phyloP scores from a whole-genome alignment of 2,113 vertebrate genomes.

The Mesoclemmys tuberculata region DNA sequence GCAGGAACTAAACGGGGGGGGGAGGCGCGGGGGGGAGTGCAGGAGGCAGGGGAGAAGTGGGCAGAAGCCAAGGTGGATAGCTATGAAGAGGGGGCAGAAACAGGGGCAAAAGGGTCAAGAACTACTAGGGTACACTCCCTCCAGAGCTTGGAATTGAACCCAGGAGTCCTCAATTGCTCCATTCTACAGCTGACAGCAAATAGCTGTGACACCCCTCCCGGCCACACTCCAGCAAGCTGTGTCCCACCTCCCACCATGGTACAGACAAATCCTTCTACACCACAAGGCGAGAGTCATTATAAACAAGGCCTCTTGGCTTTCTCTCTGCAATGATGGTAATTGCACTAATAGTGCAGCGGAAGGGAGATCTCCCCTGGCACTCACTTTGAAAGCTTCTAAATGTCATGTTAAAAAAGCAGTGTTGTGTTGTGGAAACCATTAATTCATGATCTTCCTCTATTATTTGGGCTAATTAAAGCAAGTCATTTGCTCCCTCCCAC shows the following conservation, averaged over 20 bases:
- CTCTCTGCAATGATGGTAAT: background rate
- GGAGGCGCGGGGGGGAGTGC: too few species aligned
- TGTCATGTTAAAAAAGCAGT: background rate
- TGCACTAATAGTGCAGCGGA: background rate
- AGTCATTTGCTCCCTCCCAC: background rate
- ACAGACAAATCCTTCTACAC: background rate
- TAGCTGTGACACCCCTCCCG: background rate
- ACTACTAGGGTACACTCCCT: too few species aligned
- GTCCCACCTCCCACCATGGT: background rate
- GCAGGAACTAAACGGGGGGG: too few species aligned
- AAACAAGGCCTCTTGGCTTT: background rate
- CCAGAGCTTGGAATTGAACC: background rate
- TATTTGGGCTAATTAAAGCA: conserved; percentile 3
- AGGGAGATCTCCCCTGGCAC: background rate
- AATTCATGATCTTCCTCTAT: background rate
- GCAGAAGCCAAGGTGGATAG: too few species aligned
- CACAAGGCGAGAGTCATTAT: background rate
- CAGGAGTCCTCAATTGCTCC: background rate
- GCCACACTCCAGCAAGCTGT: background rate
- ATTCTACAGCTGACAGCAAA: background rate
- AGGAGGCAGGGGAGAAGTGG: too few species aligned
- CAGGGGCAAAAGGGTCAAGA: too few species aligned
- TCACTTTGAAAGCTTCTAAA: background rate
- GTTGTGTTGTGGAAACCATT: background rate
- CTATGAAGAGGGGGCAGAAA: too few species aligned